These are phyloP conservation scores for Lutjanus erythropterus DNA, from an alignment of 2,113 vertebrate species.

Conservation along the genomic window DNA sequence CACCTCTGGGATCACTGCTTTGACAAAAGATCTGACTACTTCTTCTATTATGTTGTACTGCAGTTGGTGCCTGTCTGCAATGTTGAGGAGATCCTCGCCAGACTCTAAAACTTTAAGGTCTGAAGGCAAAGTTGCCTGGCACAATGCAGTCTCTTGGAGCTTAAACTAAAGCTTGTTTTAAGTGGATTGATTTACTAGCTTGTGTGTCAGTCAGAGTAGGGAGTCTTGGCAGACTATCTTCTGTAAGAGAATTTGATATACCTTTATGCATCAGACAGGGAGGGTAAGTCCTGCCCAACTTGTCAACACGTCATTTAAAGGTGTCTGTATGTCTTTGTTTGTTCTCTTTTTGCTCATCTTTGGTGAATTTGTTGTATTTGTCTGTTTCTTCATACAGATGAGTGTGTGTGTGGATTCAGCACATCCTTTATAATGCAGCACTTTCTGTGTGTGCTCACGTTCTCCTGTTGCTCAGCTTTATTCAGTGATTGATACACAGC, in stretches of 20 bases:
- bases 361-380: slow-evolving; percentile 13
- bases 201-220: slow-evolving; percentile 47
- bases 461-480: slow-evolving; percentile 30
- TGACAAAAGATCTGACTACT: no score
- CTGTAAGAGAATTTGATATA: slow-evolving; percentile 49
- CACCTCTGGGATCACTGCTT: no score
- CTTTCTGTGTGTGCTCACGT: slow-evolving; percentile 50
- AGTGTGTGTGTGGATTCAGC: neutral
- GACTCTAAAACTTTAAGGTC: slow-evolving; percentile 19
- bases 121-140: slow-evolving; percentile 54
- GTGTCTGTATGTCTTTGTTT: slow-evolving; percentile 17
- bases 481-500: slow-evolving; percentile 54
- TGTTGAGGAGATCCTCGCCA: neutral
- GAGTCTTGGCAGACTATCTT: slow-evolving; percentile 51
- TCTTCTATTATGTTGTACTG: neutral
- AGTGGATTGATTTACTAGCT: slow-evolving; percentile 67
- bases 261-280: slow-evolving; percentile 41
- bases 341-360: slow-evolving; percentile 7
- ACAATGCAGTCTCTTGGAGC: slow-evolving; percentile 24
- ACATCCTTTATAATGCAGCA: slow-evolving; percentile 34
- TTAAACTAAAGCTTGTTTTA: slow-evolving; percentile 65
- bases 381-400: no score
- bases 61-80: slow-evolving; percentile 23
- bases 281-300: slow-evolving; percentile 32
- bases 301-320: slow-evolving; percentile 47